Evolutionary conservation across 2,888 invertebrate species (phyloP).

Genomic region (Nymphalis c-album): DNA sequence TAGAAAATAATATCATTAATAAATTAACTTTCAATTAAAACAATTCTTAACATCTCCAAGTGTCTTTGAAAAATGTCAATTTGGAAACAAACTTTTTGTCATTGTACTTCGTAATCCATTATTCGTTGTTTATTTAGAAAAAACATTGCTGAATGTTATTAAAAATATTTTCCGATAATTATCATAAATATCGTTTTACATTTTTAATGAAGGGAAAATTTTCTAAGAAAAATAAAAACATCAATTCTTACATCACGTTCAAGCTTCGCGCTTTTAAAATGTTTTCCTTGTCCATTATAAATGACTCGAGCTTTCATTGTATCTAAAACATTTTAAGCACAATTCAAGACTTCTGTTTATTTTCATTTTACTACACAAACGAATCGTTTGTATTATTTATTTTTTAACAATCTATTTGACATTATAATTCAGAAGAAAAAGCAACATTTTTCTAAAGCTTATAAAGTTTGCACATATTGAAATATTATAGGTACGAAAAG

Average conservation of each 20-base stretch:
- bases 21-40: no score
- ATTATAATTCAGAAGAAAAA: no score
- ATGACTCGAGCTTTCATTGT: conserved; percentile 11
- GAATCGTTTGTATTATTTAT: not conserved
- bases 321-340: conserved; percentile 8
- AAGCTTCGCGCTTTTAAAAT: conserved; percentile 3
- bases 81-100: no score
- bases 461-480: no score
- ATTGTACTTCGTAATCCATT: no score
- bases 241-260: conserved; percentile 17
- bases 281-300: conserved; percentile 15
- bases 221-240: not conserved
- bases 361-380: not conserved
- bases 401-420: not conserved
- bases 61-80: no score
- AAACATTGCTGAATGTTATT: no score
- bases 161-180: not conserved
- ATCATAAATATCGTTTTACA: conserved; percentile 8
- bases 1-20: no score
- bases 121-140: no score
- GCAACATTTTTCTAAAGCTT: no score
- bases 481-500: no score
- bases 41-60: no score
- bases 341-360: not conserved
- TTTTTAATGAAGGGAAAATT: not conserved